Percentiles rank a stretch among this genome's conserved stretches.
Conservation (phyloP, 2,113 vertebrate species). For the Nymphicus hollandicus region DNA sequence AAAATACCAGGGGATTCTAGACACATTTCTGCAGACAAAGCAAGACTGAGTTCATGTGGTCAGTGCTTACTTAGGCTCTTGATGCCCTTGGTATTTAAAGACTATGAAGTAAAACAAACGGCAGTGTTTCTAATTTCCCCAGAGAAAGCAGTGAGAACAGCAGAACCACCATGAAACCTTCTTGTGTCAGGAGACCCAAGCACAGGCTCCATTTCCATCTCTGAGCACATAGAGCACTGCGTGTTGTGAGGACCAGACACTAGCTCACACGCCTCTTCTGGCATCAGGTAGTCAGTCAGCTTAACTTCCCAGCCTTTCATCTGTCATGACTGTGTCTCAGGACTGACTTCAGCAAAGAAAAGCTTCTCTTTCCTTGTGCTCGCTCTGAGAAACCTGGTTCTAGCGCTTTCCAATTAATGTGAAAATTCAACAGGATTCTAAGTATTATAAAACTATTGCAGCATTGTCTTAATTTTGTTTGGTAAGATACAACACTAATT, state of each 20-base stretch:
- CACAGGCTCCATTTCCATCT: background rate
- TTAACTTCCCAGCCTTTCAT: background rate
- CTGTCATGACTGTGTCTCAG: accelerated
- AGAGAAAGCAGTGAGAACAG: background rate
- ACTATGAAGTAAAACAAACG: background rate
- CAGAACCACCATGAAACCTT: background rate
- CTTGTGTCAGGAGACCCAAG: background rate
- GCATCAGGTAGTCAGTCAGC: background rate
- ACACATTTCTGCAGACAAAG: background rate
- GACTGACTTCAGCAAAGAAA: background rate
- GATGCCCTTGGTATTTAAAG: background rate
- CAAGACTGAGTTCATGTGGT: background rate
- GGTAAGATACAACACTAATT: background rate
- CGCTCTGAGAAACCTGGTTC: background rate
- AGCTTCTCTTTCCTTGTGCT: background rate
- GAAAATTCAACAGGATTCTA: background rate
- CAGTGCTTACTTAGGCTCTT: background rate
- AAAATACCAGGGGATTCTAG: background rate
- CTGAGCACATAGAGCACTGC: background rate
- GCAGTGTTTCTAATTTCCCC: background rate
- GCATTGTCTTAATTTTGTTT: background rate
- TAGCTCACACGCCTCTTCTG: accelerated
- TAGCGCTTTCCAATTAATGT: too few relatives aligned
- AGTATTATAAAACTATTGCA: background rate
- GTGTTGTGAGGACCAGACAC: background rate